A percentile compares a stretch with the other conserved stretches of the same genome.
Evolutionary conservation across 2,113 vertebrate genomes (phyloP).

Genomic region (Ceyx melanurus): DNA sequence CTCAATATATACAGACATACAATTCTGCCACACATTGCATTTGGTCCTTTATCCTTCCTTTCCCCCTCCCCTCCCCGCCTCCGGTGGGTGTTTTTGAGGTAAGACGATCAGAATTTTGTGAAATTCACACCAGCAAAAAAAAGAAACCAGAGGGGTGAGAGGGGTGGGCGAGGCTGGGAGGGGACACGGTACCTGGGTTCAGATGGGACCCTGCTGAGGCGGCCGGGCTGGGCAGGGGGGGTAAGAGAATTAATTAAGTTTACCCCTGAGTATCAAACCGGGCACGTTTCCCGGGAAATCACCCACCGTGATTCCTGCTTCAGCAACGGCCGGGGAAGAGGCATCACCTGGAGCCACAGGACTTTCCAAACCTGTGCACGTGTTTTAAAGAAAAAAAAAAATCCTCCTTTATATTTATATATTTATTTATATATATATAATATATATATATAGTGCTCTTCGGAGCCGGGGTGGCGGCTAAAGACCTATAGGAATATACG

Average conservation of each 20-base stretch:
- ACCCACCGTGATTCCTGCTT: not conserved
- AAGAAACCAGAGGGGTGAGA: not conserved
- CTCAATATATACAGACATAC: conserved; percentile 70
- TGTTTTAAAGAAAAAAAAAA: not conserved
- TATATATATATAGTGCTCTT: conserved; percentile 1
- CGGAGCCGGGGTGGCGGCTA: not conserved
- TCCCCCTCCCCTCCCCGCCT: not conserved
- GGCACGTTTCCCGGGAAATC: not conserved
- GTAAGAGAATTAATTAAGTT: not conserved
- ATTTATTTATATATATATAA: no score
- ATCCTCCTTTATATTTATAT: no score
- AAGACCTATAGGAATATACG: not conserved
- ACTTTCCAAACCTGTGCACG: not conserved
- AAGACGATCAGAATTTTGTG: conserved; percentile 4
- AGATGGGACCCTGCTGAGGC: not conserved
- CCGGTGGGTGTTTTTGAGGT: conserved; percentile 41
- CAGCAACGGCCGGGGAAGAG: not conserved
- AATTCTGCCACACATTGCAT: conserved; percentile 11
- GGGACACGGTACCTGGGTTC: not conserved
- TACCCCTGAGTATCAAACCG: not conserved
- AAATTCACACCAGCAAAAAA: not conserved
- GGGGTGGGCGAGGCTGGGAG: not conserved
- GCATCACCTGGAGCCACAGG: not conserved
- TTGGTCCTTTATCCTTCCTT: conserved; percentile 50
- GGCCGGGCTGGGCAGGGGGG: not conserved